These are phyloP conservation scores for Tinea pellionella DNA, from an alignment of 2,888 invertebrate genomes.

Conservation along the genomic window DNA sequence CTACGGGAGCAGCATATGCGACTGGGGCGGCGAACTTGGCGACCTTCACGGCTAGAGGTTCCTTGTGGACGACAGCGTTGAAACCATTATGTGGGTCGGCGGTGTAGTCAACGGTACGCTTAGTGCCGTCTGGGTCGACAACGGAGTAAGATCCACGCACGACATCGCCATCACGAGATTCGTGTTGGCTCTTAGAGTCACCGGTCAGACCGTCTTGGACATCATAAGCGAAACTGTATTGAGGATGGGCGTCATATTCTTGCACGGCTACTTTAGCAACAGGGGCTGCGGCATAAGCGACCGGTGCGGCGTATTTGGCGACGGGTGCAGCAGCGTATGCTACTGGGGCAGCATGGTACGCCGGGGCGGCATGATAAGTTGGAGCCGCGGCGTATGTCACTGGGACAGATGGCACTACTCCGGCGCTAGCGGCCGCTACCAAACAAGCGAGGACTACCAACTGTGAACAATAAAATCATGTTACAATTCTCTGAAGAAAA, in stretches of 20 bases:
- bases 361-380: constrained; percentile 21
- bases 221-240: constrained; percentile 10
- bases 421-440: constrained; percentile 34
- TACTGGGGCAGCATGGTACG: constrained; percentile 22
- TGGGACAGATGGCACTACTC: constrained; percentile 33
- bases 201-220: constrained; percentile 16
- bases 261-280: constrained; percentile 23
- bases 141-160: constrained; percentile 63
- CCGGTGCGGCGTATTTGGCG: constrained; percentile 25
- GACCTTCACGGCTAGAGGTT: constrained; percentile 39
- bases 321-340: constrained; percentile 25
- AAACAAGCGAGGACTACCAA: constrained; percentile 35
- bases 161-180: constrained; percentile 58
- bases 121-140: constrained; percentile 57
- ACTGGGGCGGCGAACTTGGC: constrained; percentile 17
- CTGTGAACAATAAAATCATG: constrained; percentile 23
- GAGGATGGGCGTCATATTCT: constrained; percentile 23
- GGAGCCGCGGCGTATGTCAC: constrained; percentile 34
- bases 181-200: constrained; percentile 46
- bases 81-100: constrained; percentile 62
- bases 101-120: constrained; percentile 62
- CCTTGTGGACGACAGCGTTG: constrained; percentile 60
- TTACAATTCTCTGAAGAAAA: neutral
- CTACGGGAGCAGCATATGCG: constrained; percentile 15
- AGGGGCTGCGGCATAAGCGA: constrained; percentile 22